Evolutionary conservation across 2,888 invertebrate species (phyloP).

Genomic region (Drosophila aldrichi): DNA sequence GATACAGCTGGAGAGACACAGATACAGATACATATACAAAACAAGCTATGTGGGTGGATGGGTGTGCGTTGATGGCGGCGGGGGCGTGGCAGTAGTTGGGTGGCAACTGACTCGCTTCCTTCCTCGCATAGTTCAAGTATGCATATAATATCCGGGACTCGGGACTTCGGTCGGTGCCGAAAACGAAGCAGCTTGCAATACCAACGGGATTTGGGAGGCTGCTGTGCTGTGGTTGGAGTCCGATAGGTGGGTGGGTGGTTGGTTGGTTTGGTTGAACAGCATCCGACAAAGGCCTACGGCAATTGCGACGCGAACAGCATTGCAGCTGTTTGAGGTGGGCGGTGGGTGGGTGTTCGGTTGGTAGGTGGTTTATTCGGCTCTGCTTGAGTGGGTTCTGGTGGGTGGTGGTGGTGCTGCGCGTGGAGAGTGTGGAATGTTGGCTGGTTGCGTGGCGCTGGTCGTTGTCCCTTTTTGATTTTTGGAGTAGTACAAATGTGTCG

Average conservation of each 20-base stretch:
- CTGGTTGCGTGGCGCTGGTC: conserved; percentile 29
- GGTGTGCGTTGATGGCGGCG: neutral
- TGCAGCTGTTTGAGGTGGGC: conserved; percentile 30
- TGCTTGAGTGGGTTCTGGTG: conserved; percentile 64
- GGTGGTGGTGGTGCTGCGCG: conserved; percentile 2
- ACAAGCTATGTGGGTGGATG: conserved; percentile 28
- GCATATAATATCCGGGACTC: conserved; percentile 78
- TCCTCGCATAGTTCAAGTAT: conserved; percentile 79
- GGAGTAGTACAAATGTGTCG: conserved; percentile 74
- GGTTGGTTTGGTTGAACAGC: conserved; percentile 27
- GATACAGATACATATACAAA: conserved; percentile 43
- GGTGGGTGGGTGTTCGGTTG: conserved; percentile 3
- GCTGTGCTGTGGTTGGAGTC: neutral
- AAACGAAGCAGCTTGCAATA: conserved; percentile 64
- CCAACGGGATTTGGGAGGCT: conserved; percentile 13
- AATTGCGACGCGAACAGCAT: conserved; percentile 37
- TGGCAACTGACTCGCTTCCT: conserved; percentile 50
- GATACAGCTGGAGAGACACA: conserved; percentile 62
- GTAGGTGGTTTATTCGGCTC: conserved; percentile 21
- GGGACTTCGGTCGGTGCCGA: conserved; percentile 61
- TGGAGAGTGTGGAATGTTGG: conserved; percentile 1
- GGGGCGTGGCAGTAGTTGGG: neutral
- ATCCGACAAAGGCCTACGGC: conserved; percentile 56
- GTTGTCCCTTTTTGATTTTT: conserved; percentile 61
- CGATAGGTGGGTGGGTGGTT: neutral